Conservation (phyloP, 1,140 invertebrate species). For the Drosophila albomicans region DNA sequence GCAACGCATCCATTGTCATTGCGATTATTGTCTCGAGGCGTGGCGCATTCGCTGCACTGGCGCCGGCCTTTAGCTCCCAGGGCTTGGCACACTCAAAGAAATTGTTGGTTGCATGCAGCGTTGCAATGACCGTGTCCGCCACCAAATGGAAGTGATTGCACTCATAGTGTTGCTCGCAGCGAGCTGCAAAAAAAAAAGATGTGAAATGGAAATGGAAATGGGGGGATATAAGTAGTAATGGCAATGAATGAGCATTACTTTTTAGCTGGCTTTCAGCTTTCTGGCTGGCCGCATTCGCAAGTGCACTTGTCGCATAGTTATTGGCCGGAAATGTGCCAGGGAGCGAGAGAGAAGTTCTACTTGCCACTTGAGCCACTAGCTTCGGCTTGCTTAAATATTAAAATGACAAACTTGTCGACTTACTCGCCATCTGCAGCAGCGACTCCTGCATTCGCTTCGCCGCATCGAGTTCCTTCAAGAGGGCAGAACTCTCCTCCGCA, state of each 20-base stretch:
- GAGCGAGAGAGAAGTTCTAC: constrained; percentile 19
- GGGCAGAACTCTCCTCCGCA: constrained; percentile 83
- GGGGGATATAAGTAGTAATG: neutral
- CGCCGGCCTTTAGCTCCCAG: constrained; percentile 92
- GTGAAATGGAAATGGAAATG: constrained; percentile 22
- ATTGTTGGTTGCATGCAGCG: constrained; percentile 91
- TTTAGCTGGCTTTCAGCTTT: constrained; percentile 41
- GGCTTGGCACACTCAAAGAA: constrained; percentile 95
- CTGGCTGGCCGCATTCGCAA: constrained; percentile 56
- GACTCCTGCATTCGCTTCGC: constrained; percentile 87
- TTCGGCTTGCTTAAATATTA: constrained; percentile 70
- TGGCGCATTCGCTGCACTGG: constrained; percentile 55
- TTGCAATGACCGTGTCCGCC: constrained; percentile 91
- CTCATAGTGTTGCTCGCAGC: constrained; percentile 89
- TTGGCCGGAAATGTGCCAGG: constrained; percentile 60
- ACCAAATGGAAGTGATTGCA: constrained; percentile 94
- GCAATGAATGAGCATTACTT: constrained; percentile 48
- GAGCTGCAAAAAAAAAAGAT: constrained; percentile 84
- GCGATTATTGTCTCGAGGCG: constrained; percentile 91
- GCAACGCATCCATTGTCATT: constrained; percentile 92
- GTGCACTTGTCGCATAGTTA: constrained; percentile 63
- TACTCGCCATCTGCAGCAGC: constrained; percentile 87
- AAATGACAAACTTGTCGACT: constrained; percentile 68
- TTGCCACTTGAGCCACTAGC: constrained; percentile 35
- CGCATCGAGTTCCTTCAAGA: constrained; percentile 85